Conservation (phyloP, 2,888 invertebrate genomes). For the Anthrax anthrax region DNA sequence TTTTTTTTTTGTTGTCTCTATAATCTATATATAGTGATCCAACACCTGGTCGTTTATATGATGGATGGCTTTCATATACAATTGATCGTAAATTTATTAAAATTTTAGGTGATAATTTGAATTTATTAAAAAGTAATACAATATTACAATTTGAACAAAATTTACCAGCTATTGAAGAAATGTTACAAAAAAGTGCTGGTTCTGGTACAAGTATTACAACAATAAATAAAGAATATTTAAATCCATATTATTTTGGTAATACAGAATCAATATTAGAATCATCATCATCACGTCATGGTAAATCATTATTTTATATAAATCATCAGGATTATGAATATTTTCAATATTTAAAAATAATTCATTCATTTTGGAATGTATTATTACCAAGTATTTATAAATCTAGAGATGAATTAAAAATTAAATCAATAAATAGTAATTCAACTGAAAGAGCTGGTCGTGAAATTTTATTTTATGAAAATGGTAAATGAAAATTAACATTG, state of each 20-base stretch:
- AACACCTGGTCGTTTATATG: constrained; percentile 36
- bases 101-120: constrained; percentile 21
- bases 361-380: constrained; percentile 30
- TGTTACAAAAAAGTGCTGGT: constrained; percentile 16
- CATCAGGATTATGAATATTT: constrained; percentile 23
- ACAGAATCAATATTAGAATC: not conserved
- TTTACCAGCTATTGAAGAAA: constrained; percentile 21
- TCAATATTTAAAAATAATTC: constrained; percentile 26
- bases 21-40: constrained; percentile 40
- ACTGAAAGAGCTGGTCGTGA: constrained; percentile 11
- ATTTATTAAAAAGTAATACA: constrained; percentile 6
- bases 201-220: constrained; percentile 1
- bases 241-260: constrained; percentile 9
- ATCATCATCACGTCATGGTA: constrained; percentile 4
- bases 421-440: constrained; percentile 15
- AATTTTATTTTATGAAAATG: constrained; percentile 7
- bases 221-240: constrained; percentile 13
- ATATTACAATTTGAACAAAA: constrained; percentile 18
- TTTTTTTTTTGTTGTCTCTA: not conserved
- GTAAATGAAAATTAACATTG: not conserved
- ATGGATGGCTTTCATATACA: constrained; percentile 47
- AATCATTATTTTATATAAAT: constrained; percentile 15
- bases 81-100: constrained; percentile 25
- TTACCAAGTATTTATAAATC: constrained; percentile 18
- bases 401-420: not conserved